phyloP scores from a whole-genome alignment of 2,888 invertebrate species.

The Xestia xanthographa region DNA sequence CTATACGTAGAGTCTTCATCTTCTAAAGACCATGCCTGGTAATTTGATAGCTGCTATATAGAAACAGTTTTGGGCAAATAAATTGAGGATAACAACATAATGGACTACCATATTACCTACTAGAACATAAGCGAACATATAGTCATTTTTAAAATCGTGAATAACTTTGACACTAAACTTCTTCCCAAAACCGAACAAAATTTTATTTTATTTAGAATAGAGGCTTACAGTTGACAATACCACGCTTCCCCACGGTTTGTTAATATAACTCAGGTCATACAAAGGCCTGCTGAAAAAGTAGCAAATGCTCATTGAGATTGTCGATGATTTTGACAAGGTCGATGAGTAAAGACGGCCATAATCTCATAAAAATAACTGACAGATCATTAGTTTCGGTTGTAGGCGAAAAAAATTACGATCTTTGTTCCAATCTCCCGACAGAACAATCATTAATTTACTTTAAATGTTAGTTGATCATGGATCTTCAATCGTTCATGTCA shows the following conservation, averaged over 20 bases:
- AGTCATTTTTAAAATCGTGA: background rate
- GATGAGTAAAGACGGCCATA: background rate
- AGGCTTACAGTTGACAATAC: background rate
- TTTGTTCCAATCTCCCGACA: constrained; percentile 8
- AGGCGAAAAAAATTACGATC: constrained; percentile 6
- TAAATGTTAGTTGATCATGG: background rate
- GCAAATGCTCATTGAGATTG: background rate
- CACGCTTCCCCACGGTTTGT: background rate
- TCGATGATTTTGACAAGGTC: background rate
- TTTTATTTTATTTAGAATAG: background rate
- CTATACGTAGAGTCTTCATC: background rate
- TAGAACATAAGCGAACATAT: background rate
- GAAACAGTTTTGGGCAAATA: background rate
- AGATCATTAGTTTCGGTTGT: constrained; percentile 24
- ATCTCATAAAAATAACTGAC: background rate
- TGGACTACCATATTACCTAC: too few relatives aligned
- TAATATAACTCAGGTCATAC: background rate
- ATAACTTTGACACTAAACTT: background rate
- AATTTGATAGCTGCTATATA: background rate
- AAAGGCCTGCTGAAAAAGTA: background rate
- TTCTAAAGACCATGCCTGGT: background rate
- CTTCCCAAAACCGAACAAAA: background rate
- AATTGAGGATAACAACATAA: background rate
- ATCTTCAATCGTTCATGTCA: background rate
- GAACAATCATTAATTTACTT: constrained; percentile 14